Base-by-base conservation (phyloP, 1,140 invertebrate species). In the Teleogryllus occipitalis region DNA sequence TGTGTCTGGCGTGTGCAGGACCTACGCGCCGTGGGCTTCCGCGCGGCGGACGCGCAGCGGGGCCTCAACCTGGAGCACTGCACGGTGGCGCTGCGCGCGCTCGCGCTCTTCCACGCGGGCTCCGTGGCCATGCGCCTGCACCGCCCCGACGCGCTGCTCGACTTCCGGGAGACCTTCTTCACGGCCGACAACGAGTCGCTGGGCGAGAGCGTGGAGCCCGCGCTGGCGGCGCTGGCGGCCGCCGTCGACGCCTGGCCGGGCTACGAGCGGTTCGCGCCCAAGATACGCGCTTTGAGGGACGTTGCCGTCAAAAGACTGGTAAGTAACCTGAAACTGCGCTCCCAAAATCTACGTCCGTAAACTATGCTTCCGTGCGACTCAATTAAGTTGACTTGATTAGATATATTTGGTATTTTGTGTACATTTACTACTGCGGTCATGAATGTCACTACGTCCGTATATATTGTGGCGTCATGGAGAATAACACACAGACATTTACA, bases 71-170 rank as follows among this genome's bases (percentile, higher is more conserved):
- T 47, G 5, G 18, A 5, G 47, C 47, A 48, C n/a, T 78, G 77
- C 77, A 8, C 7, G 47, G 27, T 39, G 27, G 27, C 79, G 21
- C 77, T 7, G 22, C 81, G n/a, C 48, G 74, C 22, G 27, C 47
- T 15, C 72, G 82, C 82, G 15, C 47, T 27, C 10, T 76, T 82
- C 12, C 82, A 82, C 73, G 81, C 81, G 72, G 12, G 74, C 4
- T 81, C 81, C 27, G 21, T 80, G 22, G 80, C 75, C 5, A 48
- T 80, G 15, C 46, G 74, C 0, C 46, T 79, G 12, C 8, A 48
- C n/a, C 15, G 47, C 7, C 77, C 77, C 10, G 14, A 49, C 18
- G n/a, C 27, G 27, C 14, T 22, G 75, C 15, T 18, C 14, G 14
- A 76, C 14, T 22, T 76, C 75, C 15, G 22, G 14, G 75, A 76